Conservation (phyloP, 2,888 invertebrate genomes). For the Iselma pallidipennis region DNA sequence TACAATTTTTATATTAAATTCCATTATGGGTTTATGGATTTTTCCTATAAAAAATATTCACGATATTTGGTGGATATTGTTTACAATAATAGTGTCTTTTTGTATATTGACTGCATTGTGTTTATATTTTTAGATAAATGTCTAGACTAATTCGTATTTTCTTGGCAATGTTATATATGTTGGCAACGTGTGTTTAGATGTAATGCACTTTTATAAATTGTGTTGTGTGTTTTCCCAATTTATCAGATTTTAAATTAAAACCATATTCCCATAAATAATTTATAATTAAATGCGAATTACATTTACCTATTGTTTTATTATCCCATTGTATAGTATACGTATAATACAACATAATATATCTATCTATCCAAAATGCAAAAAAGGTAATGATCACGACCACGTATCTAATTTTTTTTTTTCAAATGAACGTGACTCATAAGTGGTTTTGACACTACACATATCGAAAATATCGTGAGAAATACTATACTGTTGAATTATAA, state of each 20-base stretch:
- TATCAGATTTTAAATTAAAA: not conserved
- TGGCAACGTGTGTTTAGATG: not conserved
- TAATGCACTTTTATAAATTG: not conserved
- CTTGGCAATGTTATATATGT: not conserved
- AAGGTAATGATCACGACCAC: constrained; percentile 27
- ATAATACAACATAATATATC: not conserved
- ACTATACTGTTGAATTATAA: not conserved
- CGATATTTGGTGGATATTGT: not conserved
- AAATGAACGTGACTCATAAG: constrained; percentile 18
- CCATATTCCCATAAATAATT: not conserved
- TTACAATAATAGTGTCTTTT: not conserved
- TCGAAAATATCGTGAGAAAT: constrained; percentile 20
- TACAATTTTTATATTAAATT: too few relatives aligned
- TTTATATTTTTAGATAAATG: constrained; percentile 1
- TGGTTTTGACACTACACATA: constrained; percentile 10
- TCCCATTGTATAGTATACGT: not conserved
- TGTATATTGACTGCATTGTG: not conserved
- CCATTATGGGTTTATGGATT: too few relatives aligned
- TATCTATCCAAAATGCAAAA: constrained; percentile 4
- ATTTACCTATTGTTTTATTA: not conserved
- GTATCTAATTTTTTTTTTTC: constrained; percentile 17
- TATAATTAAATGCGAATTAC: not conserved
- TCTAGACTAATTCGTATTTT: constrained; percentile 1
- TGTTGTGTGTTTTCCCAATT: not conserved
- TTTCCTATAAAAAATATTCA: not conserved